A percentile compares a stretch with the other conserved stretches of the same genome.
Conservation (phyloP, 1,140 invertebrate genomes). For the Hylyphantes graminicola region DNA sequence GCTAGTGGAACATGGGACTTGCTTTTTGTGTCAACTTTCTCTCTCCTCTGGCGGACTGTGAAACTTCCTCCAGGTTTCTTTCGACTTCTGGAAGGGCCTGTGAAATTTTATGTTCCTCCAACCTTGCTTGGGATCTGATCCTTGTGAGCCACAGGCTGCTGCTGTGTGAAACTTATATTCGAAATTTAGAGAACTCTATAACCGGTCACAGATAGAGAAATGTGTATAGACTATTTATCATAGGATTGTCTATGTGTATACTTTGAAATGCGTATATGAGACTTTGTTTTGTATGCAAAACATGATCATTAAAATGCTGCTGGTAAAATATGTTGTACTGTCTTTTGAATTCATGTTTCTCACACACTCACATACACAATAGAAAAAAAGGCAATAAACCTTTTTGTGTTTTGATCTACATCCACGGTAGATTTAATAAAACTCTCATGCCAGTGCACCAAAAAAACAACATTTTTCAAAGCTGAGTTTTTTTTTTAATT, state of each 20-base stretch:
- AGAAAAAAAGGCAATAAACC: neutral
- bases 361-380: neutral
- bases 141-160: slow-evolving; percentile 15
- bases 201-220: slow-evolving; percentile 26
- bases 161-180: slow-evolving; percentile 10
- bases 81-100: neutral
- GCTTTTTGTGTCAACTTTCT: neutral
- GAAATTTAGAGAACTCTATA: slow-evolving; percentile 15
- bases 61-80: too few species aligned
- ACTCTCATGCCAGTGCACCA: too few species aligned
- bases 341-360: neutral
- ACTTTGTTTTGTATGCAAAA: slow-evolving; percentile 48
- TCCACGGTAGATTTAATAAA: too few species aligned
- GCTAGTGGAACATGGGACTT: neutral
- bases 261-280: slow-evolving; percentile 38
- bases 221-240: slow-evolving; percentile 43
- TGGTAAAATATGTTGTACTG: neutral
- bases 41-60: neutral
- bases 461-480: too few species aligned
- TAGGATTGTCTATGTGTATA: slow-evolving; percentile 34
- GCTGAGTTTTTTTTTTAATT: too few species aligned
- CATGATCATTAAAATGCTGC: slow-evolving; percentile 32
- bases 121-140: slow-evolving; percentile 3
- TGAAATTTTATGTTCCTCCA: slow-evolving; percentile 32
- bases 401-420: too few species aligned